Evolutionary conservation across 2,888 invertebrate species (phyloP).

Genomic region (Belgica antarctica): DNA sequence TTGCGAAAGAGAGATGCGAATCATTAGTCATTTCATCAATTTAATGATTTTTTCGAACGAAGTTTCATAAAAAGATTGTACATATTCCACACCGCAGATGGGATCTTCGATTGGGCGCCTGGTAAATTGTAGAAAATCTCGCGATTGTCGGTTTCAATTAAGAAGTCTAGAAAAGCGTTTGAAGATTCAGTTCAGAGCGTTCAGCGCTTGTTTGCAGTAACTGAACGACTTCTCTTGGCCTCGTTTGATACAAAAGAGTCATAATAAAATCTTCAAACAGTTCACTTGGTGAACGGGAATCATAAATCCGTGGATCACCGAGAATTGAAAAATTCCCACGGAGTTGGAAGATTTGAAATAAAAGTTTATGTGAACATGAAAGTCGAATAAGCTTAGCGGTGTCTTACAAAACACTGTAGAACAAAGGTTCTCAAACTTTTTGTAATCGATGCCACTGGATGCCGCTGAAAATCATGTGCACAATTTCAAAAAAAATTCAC

Average conservation of each 20-base stretch:
- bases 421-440: background rate
- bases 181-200: slow-evolving; percentile 16
- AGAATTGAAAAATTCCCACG: slow-evolving; percentile 34
- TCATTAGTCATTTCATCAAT: slow-evolving; percentile 43
- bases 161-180: background rate
- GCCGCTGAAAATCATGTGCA: background rate
- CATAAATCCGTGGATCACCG: background rate
- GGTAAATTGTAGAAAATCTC: background rate
- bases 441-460: background rate
- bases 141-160: background rate
- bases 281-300: slow-evolving; percentile 27
- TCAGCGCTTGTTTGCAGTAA: background rate
- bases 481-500: too few species aligned
- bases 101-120: slow-evolving; percentile 6
- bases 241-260: slow-evolving; percentile 30
- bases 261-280: slow-evolving; percentile 44
- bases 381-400: background rate
- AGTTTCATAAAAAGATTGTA: slow-evolving; percentile 34
- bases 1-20: background rate
- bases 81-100: too few species aligned
- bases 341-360: too few species aligned
- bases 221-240: slow-evolving; percentile 40
- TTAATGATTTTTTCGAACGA: slow-evolving; percentile 42
- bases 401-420: background rate
- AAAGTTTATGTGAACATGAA: too few species aligned